These are phyloP conservation scores for Sinosuthora webbiana DNA, from an alignment of 2,113 vertebrate genomes.

Conservation along the genomic window DNA sequence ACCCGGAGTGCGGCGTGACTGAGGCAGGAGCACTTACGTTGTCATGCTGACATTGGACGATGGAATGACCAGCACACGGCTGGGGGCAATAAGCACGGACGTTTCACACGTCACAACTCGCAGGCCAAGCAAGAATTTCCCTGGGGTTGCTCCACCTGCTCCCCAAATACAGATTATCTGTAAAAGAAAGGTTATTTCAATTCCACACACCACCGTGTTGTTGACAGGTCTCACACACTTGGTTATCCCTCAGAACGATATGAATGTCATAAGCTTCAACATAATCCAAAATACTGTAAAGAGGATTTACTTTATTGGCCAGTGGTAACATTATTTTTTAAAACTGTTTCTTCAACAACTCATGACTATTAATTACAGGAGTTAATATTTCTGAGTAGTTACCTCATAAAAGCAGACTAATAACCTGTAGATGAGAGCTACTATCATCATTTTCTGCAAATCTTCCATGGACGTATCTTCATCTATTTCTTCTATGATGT, in stretches of 20 bases:
- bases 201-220: not conserved
- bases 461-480: slow-evolving; percentile 96
- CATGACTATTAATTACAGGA: not conserved
- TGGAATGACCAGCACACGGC: slow-evolving; percentile 88
- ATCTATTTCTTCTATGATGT: slow-evolving; percentile 96
- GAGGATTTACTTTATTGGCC: not conserved
- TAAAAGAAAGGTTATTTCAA: not conserved
- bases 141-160: slow-evolving; percentile 91
- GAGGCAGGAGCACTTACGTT: slow-evolving; percentile 81
- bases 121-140: slow-evolving; percentile 92
- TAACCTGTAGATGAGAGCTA: slow-evolving; percentile 92
- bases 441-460: slow-evolving; percentile 94
- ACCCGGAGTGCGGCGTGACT: not conserved
- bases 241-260: not conserved
- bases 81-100: slow-evolving; percentile 86
- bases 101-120: slow-evolving; percentile 91
- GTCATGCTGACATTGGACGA: slow-evolving; percentile 91
- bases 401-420: slow-evolving; percentile 96
- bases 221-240: not conserved
- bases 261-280: not conserved
- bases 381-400: not conserved
- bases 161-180: slow-evolving; percentile 97
- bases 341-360: not conserved
- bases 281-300: not conserved
- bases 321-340: not conserved